Conservation (phyloP, 2,888 invertebrate species). For the Imbricaverruca yamaguchii region DNA sequence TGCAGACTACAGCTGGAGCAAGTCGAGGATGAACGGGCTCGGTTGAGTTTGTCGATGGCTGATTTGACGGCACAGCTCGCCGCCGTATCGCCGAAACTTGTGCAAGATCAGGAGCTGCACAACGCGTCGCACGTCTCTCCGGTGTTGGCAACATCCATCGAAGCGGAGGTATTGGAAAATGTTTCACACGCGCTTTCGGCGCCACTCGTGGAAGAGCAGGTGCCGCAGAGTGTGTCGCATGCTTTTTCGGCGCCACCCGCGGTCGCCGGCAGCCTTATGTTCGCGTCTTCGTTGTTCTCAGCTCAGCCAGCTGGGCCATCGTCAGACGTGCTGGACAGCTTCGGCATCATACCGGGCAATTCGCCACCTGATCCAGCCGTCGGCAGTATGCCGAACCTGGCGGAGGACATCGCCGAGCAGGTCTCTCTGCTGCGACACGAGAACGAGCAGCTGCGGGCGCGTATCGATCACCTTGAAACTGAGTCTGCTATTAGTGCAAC, state of each 20-base stretch:
- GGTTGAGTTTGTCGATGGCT: not conserved
- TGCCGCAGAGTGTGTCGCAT: not conserved
- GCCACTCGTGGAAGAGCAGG: not conserved
- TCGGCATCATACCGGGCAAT: not conserved
- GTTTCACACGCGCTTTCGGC: too few species aligned
- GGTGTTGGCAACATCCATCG: too few species aligned
- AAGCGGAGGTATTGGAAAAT: too few species aligned
- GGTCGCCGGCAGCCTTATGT: not conserved
- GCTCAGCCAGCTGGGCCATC: not conserved
- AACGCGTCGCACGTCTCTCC: too few species aligned
- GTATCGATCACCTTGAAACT: not conserved
- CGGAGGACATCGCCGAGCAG: not conserved
- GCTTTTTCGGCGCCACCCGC: not conserved
- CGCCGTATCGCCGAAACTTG: not conserved
- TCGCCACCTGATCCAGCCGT: not conserved
- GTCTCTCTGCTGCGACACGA: not conserved
- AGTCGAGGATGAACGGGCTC: not conserved
- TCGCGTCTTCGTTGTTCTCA: not conserved
- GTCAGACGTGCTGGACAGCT: not conserved
- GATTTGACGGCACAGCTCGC: not conserved
- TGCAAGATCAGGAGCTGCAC: too few species aligned
- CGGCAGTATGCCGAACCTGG: not conserved
- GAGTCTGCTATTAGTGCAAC: not conserved
- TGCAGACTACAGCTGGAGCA: not conserved
- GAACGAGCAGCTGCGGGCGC: not conserved